phyloP scores from a whole-genome alignment of 2,888 invertebrate genomes.

The Tortricodes alternella region DNA sequence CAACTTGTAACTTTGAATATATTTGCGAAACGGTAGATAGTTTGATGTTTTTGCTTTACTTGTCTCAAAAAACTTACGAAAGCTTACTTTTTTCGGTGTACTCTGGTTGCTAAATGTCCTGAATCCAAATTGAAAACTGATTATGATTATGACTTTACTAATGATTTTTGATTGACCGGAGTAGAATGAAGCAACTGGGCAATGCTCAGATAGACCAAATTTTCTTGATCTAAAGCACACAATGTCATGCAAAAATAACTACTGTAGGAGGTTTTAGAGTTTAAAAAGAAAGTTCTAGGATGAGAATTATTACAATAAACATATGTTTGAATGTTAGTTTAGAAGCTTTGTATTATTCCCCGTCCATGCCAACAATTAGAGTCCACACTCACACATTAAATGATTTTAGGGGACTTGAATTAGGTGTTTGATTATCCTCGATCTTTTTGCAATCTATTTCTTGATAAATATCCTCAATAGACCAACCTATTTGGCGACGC shows the following conservation, averaged over 20 bases:
- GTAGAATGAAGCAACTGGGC: too few species aligned
- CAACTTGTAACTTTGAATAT: constrained; percentile 68
- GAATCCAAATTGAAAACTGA: too few species aligned
- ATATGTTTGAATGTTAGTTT: constrained; percentile 19
- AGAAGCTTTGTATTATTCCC: constrained; percentile 44
- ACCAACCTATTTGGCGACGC: constrained; percentile 77
- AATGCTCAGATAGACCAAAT: too few species aligned
- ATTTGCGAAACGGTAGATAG: constrained; percentile 86
- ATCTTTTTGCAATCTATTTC: constrained; percentile 74
- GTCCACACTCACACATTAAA: constrained; percentile 76
- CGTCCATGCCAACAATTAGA: constrained; percentile 66
- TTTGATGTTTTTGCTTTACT: constrained; percentile 74
- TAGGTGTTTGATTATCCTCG: constrained; percentile 65
- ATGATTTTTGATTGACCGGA: too few species aligned
- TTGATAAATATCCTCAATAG: constrained; percentile 77
- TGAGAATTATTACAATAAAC: not conserved
- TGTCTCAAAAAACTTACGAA: constrained; percentile 73
- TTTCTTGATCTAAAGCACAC: too few species aligned
- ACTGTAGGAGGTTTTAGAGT: too few species aligned
- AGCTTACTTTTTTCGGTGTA: constrained; percentile 75
- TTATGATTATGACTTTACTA: too few species aligned
- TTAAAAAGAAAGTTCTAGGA: too few species aligned
- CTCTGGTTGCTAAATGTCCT: constrained; percentile 72
- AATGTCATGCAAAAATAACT: too few species aligned
- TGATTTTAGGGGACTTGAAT: constrained; percentile 73